Evolutionary conservation across 2,113 vertebrate genomes (phyloP).

Genomic region (Cariama cristata): DNA sequence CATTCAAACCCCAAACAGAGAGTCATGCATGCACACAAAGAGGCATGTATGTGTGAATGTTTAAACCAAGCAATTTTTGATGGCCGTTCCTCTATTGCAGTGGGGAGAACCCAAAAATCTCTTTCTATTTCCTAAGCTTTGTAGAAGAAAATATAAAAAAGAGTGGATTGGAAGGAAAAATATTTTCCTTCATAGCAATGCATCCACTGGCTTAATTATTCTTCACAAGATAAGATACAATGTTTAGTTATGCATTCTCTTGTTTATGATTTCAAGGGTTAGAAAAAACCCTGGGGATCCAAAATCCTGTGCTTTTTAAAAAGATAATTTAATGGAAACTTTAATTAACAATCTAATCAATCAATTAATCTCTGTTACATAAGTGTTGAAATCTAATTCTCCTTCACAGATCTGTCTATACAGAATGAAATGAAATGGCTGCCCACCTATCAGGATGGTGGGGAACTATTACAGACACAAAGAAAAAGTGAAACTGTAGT

Average conservation of each 20-base stretch:
- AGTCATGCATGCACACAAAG: not conserved
- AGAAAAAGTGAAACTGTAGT: constrained; percentile 66
- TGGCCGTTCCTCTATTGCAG: not conserved
- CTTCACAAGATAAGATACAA: constrained; percentile 69
- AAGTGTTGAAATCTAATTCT: constrained; percentile 78
- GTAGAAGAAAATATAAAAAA: not conserved
- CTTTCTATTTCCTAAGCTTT: not conserved
- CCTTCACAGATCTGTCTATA: constrained; percentile 74
- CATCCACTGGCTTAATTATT: constrained; percentile 70
- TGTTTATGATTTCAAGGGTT: constrained; percentile 79
- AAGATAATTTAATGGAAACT: constrained; percentile 80
- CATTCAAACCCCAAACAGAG: not conserved
- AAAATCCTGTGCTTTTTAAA: constrained; percentile 65
- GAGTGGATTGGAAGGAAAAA: not conserved
- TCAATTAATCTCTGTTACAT: constrained; percentile 81
- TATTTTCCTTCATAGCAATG: constrained; percentile 17
- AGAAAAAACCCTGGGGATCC: constrained; percentile 68
- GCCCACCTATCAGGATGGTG: constrained; percentile 73
- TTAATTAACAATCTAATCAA: constrained; percentile 87
- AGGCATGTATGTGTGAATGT: not conserved
- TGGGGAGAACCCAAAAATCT: not conserved
- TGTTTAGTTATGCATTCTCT: constrained; percentile 77
- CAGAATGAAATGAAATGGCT: constrained; percentile 66
- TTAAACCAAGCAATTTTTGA: not conserved
- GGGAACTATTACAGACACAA: constrained; percentile 65